A percentile compares a stretch with the other conserved stretches of the same genome.
Conservation (phyloP, 2,113 vertebrate species). For the Tragelaphus strepsiceros region DNA sequence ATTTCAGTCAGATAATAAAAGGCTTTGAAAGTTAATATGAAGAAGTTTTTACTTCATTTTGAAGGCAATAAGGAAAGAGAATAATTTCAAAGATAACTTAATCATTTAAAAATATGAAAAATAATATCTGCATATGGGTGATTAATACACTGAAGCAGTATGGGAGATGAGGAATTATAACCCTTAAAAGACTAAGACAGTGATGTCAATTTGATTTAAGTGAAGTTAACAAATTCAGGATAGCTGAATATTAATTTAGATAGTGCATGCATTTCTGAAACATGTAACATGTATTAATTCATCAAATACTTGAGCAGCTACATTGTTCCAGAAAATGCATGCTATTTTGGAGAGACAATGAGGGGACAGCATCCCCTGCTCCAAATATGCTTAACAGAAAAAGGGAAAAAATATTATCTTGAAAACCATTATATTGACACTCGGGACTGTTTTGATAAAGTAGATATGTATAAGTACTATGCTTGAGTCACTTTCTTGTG, state of each 20-base stretch:
- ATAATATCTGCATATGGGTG: background rate
- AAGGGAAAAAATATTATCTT: background rate
- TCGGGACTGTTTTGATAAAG: background rate
- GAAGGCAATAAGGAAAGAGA: background rate
- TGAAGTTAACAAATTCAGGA: background rate
- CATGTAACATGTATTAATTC: background rate
- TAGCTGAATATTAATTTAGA: background rate
- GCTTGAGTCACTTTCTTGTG: background rate
- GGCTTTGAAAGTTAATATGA: background rate
- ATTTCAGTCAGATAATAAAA: background rate
- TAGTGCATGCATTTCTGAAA: background rate
- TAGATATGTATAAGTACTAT: background rate
- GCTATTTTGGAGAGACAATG: background rate
- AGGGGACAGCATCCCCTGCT: background rate
- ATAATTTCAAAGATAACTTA: background rate
- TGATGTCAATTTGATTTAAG: background rate
- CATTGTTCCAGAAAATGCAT: background rate
- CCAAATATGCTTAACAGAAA: background rate
- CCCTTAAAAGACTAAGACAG: background rate
- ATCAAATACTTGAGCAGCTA: background rate
- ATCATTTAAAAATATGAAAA: background rate
- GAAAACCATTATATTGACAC: background rate
- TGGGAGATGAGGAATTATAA: background rate
- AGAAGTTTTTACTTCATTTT: background rate
- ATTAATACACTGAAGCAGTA: background rate